A percentile compares a stretch with the other conserved stretches of the same genome.
These are phyloP conservation scores for Berghia stephanieae DNA, from an alignment of 1,140 invertebrate species.

Conservation along the genomic window DNA sequence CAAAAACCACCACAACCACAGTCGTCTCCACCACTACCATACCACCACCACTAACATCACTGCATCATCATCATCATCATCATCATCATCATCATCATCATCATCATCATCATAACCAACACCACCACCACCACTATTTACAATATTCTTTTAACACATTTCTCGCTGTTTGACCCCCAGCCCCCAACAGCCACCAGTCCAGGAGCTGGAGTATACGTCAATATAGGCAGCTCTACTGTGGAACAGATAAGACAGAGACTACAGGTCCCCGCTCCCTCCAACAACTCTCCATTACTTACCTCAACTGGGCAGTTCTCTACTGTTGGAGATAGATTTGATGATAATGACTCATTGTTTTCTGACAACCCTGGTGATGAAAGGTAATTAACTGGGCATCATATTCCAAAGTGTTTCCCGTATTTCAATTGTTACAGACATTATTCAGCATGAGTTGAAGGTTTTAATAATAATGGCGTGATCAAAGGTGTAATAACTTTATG, in stretches of 20 bases:
- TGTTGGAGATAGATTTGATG: conserved; percentile 15
- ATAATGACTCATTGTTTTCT: conserved; percentile 24
- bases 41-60: no score
- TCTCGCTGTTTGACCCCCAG: not conserved
- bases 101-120: not conserved
- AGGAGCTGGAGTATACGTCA: not conserved
- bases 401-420: no score
- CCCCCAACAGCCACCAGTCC: not conserved
- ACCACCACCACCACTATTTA: no score
- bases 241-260: conserved; percentile 35
- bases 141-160: no score
- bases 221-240: conserved; percentile 7
- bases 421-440: no score
- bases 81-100: no score
- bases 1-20: conserved; percentile 4
- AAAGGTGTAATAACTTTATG: no score
- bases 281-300: not conserved
- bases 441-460: no score
- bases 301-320: not conserved
- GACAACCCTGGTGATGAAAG: conserved; percentile 33
- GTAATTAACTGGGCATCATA: no score
- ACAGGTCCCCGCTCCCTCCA: conserved; percentile 15
- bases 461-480: no score
- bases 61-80: no score
- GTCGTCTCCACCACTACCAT: not conserved